These are phyloP conservation scores for Calosoma granatense DNA, from an alignment of 1,140 invertebrate genomes.

Conservation along the genomic window DNA sequence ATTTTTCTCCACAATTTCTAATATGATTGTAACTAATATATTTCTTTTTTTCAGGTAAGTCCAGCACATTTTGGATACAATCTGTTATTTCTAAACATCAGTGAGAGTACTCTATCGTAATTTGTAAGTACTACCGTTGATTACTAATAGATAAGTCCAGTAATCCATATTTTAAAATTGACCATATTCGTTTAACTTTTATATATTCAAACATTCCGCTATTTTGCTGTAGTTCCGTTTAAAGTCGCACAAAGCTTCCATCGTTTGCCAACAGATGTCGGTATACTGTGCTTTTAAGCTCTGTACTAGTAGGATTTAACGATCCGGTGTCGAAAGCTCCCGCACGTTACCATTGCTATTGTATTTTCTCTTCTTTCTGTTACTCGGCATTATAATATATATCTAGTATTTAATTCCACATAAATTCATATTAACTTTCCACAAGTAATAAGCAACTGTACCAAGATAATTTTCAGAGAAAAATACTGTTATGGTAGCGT, in stretches of 20 bases:
- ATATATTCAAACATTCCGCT: neutral
- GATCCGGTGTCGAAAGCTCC: neutral
- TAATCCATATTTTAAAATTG: neutral
- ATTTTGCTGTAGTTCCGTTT: neutral
- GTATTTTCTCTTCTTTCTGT: neutral
- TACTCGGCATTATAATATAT: neutral
- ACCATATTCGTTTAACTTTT: no score
- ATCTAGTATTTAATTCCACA: neutral
- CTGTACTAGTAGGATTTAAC: neutral
- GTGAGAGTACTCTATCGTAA: neutral
- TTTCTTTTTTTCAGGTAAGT: slow-evolving; percentile 1
- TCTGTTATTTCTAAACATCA: neutral
- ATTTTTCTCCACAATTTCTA: neutral
- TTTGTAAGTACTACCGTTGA: slow-evolving; percentile 5
- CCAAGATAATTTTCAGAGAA: no score
- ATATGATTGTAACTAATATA: neutral
- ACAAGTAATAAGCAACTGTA: neutral
- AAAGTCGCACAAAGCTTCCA: neutral
- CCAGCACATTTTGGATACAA: neutral
- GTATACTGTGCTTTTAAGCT: neutral
- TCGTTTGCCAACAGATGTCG: neutral
- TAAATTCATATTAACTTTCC: neutral
- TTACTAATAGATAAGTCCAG: neutral
- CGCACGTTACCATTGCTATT: neutral
- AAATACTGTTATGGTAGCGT: neutral